Conservation (phyloP, 2,113 vertebrate species). For the Greenwoodochromis staneri region DNA sequence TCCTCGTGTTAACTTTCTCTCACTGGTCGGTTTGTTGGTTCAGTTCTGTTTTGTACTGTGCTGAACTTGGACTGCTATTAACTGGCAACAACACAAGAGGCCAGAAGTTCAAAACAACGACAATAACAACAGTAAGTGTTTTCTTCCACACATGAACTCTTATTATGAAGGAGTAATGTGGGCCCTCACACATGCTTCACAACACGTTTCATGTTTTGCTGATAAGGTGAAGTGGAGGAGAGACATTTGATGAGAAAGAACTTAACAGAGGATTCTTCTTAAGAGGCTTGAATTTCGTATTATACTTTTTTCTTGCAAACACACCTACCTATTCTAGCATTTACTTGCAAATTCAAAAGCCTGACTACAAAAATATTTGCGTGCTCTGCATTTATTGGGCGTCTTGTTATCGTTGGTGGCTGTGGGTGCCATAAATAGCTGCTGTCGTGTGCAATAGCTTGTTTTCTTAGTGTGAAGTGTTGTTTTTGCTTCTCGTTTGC, state of each 20-base stretch:
- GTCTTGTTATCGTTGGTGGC: neutral
- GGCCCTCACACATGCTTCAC: fast-evolving
- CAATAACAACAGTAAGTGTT: neutral
- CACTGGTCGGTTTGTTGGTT: neutral
- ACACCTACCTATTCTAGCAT: neutral
- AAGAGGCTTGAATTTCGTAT: neutral
- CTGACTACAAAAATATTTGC: neutral
- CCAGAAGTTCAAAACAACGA: neutral
- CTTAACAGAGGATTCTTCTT: neutral
- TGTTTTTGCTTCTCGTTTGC: neutral
- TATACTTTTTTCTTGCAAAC: neutral
- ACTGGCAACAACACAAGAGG: neutral
- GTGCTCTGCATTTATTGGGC: fast-evolving
- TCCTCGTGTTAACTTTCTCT: neutral
- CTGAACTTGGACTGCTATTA: neutral
- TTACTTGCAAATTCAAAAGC: neutral
- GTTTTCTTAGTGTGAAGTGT: neutral
- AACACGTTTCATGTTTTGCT: neutral
- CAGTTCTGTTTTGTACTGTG: neutral
- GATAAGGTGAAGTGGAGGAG: neutral
- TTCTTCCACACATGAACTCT: neutral
- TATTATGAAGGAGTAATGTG: neutral
- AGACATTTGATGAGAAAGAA: neutral
- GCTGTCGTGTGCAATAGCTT: neutral
- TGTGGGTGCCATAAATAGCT: neutral